A percentile compares a stretch with the other conserved stretches of the same genome.
phyloP scores from a whole-genome alignment of 2,888 invertebrate species.

The Morpho achilles region DNA sequence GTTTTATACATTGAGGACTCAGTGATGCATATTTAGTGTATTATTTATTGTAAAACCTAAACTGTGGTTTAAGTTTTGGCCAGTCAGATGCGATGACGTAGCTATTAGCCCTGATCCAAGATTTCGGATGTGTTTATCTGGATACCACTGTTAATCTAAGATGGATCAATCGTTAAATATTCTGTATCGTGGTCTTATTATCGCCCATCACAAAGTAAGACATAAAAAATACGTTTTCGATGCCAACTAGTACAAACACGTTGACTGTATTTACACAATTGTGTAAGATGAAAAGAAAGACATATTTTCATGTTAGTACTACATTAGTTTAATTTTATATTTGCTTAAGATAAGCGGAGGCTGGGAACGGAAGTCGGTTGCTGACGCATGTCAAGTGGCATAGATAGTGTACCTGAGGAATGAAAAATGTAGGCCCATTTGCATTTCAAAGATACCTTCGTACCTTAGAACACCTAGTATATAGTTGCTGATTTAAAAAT shows the following conservation, averaged over 20 bases:
- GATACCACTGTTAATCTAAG: no score
- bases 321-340: constrained; percentile 63
- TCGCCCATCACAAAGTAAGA: no score
- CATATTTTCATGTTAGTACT: constrained; percentile 38
- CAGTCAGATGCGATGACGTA: no score
- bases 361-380: constrained; percentile 68
- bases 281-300: constrained; percentile 34
- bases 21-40: no score
- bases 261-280: constrained; percentile 31
- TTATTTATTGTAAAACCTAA: no score
- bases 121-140: no score
- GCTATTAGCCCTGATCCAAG: no score
- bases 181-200: no score
- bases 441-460: constrained; percentile 4
- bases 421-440: constrained; percentile 26
- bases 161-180: no score
- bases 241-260: constrained; percentile 21
- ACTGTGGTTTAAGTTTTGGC: no score
- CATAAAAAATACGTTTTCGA: constrained; percentile 10
- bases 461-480: neutral
- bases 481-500: no score
- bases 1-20: no score
- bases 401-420: constrained; percentile 43
- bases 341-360: constrained; percentile 58
- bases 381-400: constrained; percentile 51